These are phyloP conservation scores for Meriones psammophilus DNA, from an alignment of 2,797 vertebrate genomes.

Conservation along the genomic window DNA sequence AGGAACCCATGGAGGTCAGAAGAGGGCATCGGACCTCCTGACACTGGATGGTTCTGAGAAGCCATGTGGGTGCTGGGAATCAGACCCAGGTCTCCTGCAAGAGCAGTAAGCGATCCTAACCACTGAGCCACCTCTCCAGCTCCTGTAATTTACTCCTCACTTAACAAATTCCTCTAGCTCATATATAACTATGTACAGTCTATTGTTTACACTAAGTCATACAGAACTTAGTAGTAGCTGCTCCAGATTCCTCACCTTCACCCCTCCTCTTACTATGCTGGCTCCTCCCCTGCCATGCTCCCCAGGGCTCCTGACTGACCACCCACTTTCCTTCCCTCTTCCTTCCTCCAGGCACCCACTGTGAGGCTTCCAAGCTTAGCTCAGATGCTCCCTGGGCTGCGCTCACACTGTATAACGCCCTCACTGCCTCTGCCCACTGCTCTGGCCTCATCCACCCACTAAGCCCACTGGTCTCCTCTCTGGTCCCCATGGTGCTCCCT, in stretches of 20 bases:
- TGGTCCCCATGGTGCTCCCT: neutral
- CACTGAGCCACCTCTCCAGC: neutral
- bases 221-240: neutral
- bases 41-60: neutral
- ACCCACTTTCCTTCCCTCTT: rapidly evolving
- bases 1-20: neutral
- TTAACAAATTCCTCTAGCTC: neutral
- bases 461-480: too few relatives aligned
- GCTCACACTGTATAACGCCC: neutral
- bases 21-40: neutral
- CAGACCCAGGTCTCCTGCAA: neutral
- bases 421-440: neutral
- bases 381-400: neutral
- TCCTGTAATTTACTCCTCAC: neutral
- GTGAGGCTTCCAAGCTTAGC: neutral
- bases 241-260: neutral
- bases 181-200: neutral
- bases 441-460: neutral
- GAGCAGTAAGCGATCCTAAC: neutral
- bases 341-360: too few relatives aligned
- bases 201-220: neutral
- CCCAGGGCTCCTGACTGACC: neutral
- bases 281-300: rapidly evolving
- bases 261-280: neutral
- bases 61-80: neutral